Conservation (phyloP, 1,140 invertebrate species). For the Zaprionus kolodkinae region DNA sequence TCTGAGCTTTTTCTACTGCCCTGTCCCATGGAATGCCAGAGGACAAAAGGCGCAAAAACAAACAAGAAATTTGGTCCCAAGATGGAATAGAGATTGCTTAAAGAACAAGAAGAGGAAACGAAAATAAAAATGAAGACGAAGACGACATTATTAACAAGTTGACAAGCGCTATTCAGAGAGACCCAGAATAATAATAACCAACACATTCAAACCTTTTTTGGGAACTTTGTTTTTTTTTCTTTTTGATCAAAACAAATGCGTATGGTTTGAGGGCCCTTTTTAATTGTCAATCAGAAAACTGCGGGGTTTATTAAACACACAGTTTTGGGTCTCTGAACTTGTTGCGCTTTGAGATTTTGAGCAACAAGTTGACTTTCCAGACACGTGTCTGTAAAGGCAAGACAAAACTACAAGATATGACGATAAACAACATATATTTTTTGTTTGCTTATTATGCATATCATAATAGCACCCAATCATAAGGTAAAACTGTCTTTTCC, state of each 20-base stretch:
- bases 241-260: slow-evolving; percentile 21
- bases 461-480: slow-evolving; percentile 48
- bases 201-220: slow-evolving; percentile 23
- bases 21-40: slow-evolving; percentile 28
- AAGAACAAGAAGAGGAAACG: slow-evolving; percentile 6
- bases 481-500: slow-evolving; percentile 50
- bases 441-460: slow-evolving; percentile 66
- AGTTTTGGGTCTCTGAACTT: slow-evolving; percentile 40
- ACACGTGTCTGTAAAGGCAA: slow-evolving; percentile 52
- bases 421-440: slow-evolving; percentile 27
- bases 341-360: slow-evolving; percentile 29
- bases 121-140: neutral
- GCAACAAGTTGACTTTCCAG: slow-evolving; percentile 60
- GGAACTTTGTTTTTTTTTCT: too few species aligned
- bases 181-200: slow-evolving; percentile 5
- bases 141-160: slow-evolving; percentile 48
- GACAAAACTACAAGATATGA: slow-evolving; percentile 18
- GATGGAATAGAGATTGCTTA: slow-evolving; percentile 16
- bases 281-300: slow-evolving; percentile 34
- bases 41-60: slow-evolving; percentile 28
- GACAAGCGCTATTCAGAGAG: slow-evolving; percentile 45
- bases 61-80: slow-evolving; percentile 32
- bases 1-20: neutral
- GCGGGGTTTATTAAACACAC: slow-evolving; percentile 56
- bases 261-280: slow-evolving; percentile 19